Evolutionary conservation across 1,140 invertebrate genomes (phyloP), one percentile per base, ranked within the genome.

Genomic region (Sinonovacula constricta): DNA sequence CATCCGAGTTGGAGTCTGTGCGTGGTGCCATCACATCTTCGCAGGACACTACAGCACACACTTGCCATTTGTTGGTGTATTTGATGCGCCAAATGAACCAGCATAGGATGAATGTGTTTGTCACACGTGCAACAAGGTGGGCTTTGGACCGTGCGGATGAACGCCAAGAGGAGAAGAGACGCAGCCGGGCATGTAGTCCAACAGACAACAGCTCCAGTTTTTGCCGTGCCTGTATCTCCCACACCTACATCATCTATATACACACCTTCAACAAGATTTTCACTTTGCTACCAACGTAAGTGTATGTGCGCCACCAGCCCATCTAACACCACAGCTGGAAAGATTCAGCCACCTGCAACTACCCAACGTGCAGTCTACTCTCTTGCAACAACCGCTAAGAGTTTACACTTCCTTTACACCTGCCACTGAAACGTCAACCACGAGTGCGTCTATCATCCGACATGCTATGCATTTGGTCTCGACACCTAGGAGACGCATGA

Each of bases 1-100:
- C n/a, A n/a, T n/a, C n/a, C n/a, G 67, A 69, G 53, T 45, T 69
- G 31, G 53, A 69, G 53, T 56, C 67, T 34, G 67, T 69, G 31
- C 67, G 67, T 69, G 67, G 67, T 56, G 67, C 67, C 30, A 69
- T 69, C 53, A 69, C 51, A 34, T 18, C 7, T 62, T 30, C 59
- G 30, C 59, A 62, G 18, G 59, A 62, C 36, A 4, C 59, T 7
- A 15, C 59, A 33, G 59, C 59, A 62, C 59, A 62, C 28, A 62
- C 59, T 62, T 30, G 59, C 30, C 59, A 62, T 14, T 62, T 62
- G 33, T 62, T 62, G 26, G 59, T 62, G 59, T 62, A 62, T 62
- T 62, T 62, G 59, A 62, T 62, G 67, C 51, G 67, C 28, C 51
- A 69, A 57, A 69, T 69, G 51, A 33, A 56, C 67, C 53, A 56